Conservation (phyloP, 2,888 invertebrate species). For the Catocala sponsa region DNA sequence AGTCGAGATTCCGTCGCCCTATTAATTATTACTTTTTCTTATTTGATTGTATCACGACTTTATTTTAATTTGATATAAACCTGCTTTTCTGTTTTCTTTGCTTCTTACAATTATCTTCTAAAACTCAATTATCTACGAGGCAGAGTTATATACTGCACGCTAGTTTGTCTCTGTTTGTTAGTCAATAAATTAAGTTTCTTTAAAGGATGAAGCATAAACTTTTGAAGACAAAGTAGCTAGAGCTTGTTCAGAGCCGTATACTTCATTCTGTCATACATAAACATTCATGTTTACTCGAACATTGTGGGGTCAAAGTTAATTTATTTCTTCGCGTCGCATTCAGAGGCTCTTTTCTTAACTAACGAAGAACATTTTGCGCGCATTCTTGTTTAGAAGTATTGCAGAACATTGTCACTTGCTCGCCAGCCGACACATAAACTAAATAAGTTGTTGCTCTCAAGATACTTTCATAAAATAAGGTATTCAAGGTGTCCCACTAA, state of each 20-base stretch:
- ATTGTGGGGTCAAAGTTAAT: constrained; percentile 75
- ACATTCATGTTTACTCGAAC: constrained; percentile 70
- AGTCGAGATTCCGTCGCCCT: constrained; percentile 56
- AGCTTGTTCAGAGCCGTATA: constrained; percentile 61
- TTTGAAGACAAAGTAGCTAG: constrained; percentile 52
- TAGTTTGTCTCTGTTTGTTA: background rate
- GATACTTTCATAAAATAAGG: constrained; percentile 49
- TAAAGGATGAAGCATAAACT: constrained; percentile 22
- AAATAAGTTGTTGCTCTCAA: constrained; percentile 52
- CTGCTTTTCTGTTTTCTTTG: constrained; percentile 26
- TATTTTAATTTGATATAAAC: constrained; percentile 37
- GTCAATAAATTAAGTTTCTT: constrained; percentile 7
- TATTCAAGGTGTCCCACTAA: constrained; percentile 54
- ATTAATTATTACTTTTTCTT: constrained; percentile 37
- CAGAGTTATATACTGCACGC: background rate
- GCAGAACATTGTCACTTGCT: constrained; percentile 50
- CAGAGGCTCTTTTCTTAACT: constrained; percentile 34
- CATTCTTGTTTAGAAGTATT: constrained; percentile 49
- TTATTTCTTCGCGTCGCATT: constrained; percentile 63
- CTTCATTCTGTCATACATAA: constrained; percentile 71
- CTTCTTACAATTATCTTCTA: constrained; percentile 28
- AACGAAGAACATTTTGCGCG: constrained; percentile 48
- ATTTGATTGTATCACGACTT: constrained; percentile 40
- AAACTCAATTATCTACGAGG: constrained; percentile 4
- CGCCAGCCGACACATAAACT: constrained; percentile 57